A percentile compares a stretch with the other conserved stretches of the same genome.
Conservation (phyloP, 2,888 invertebrate species). For the Lasioglossum marginatum region DNA sequence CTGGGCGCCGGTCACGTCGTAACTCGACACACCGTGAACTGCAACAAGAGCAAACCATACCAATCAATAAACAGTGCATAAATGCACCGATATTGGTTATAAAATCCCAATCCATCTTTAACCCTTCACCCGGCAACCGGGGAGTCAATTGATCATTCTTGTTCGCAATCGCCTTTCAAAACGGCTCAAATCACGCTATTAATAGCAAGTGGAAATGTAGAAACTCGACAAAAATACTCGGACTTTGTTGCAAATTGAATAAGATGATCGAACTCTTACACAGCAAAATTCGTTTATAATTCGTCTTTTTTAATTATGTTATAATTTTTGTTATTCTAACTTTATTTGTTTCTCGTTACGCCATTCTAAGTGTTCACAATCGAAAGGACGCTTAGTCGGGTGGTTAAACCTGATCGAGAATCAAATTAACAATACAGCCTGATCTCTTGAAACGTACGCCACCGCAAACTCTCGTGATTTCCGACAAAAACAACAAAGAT, state of each 20-base stretch:
- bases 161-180: not conserved
- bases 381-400: too few species aligned
- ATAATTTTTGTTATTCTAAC: not conserved
- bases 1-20: slow-evolving; percentile 67
- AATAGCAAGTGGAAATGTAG: not conserved
- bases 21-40: slow-evolving; percentile 70
- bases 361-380: not conserved
- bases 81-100: not conserved
- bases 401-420: too few species aligned
- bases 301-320: not conserved
- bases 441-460: not conserved
- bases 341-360: not conserved
- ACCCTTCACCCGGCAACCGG: not conserved
- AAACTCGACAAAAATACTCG: not conserved
- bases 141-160: not conserved
- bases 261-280: not conserved
- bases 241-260: not conserved
- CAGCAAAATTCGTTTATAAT: not conserved
- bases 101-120: not conserved
- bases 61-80: not conserved
- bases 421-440: not conserved
- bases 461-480: too few species aligned
- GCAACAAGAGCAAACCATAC: slow-evolving; percentile 34
- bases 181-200: not conserved
- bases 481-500: slow-evolving; percentile 2